Percentiles rank a stretch among this genome's conserved stretches.
phyloP scores from a whole-genome alignment of 30 jellyfish, hydroid and myxozoan species.

The Aurelia coerulea region DNA sequence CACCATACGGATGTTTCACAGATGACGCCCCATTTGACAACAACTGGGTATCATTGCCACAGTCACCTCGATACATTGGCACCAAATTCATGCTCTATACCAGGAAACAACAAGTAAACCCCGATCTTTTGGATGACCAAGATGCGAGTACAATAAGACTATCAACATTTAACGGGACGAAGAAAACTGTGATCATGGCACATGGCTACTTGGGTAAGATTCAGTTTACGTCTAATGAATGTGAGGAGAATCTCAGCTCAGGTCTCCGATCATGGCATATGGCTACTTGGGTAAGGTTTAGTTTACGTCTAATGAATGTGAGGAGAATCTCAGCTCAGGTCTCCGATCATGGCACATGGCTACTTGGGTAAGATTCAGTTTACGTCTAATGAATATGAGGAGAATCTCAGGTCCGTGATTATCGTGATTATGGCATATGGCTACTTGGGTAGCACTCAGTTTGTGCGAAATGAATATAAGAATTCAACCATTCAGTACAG shows the following conservation, averaged over 20 bases:
- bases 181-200: constrained; percentile 60
- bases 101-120: constrained; percentile 33
- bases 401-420: no score
- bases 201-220: constrained; percentile 91
- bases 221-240: no score
- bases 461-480: no score
- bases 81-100: constrained; percentile 73
- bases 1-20: constrained; percentile 87
- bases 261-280: constrained; percentile 67
- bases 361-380: constrained; percentile 66
- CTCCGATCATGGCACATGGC: constrained; percentile 80
- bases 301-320: no score
- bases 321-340: no score
- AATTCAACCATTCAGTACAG: no score
- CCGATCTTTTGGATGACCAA: constrained; percentile 47
- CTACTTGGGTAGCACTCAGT: constrained; percentile 64
- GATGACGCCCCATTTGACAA: constrained; percentile 73
- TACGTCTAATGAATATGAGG: no score
- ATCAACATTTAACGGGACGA: constrained; percentile 59
- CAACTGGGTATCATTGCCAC: constrained; percentile 78
- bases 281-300: constrained; percentile 80
- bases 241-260: no score
- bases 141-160: constrained; percentile 32
- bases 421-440: constrained; percentile 82
- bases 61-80: constrained; percentile 54